Evolutionary conservation across 2,888 invertebrate species (phyloP), one percentile per base, ranked within the genome.

Genomic region (Acronicta psi): DNA sequence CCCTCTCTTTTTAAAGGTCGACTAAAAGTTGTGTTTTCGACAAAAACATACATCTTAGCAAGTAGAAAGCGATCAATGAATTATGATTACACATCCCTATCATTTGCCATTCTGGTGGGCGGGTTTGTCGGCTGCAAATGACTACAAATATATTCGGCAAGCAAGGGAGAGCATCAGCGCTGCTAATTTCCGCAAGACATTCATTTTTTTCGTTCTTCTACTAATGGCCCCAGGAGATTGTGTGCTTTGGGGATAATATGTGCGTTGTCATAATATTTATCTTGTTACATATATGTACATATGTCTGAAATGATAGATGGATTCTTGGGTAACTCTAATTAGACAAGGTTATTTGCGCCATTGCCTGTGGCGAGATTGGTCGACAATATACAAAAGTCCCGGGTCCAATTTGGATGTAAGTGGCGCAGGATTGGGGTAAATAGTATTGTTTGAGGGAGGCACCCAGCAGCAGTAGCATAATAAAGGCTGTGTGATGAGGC

Each of bases 181-280:
- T 20, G 45, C 17, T 34, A 47, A 75, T 73, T 74, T 75, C 76
- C 76, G 52, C 17, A 45, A 45, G 42, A 20, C 62, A 65, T 75
- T 51, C 59, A 42, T 61, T 61, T 41, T n/a, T 52, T 53, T 50
- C 34, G 45, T 47, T 60, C 46, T 43, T 50, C 41, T 10, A 17
- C 31, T 64, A 62, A 69, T 56, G 51, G 17, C 11, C 11, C 7
- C 11, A 52, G 51, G 61, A 57, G 42, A 55, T 52, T 42, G 43
- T 54, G 23, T 18, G 16, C 23, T 38, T 46, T 16, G 3, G 13
- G 29, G 8, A 31, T 16, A 42, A 45, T 40, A 34, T 29, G 52
- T 23, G 5, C 13, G 34, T 23, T 46, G 29, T 45, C 2, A 41
- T 46, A 20, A 31, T 45, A 31, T 45, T 31, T 7, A 10, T 20